Evolutionary conservation across 1,140 invertebrate genomes (phyloP).

Genomic region (Sycophaga agraensis): DNA sequence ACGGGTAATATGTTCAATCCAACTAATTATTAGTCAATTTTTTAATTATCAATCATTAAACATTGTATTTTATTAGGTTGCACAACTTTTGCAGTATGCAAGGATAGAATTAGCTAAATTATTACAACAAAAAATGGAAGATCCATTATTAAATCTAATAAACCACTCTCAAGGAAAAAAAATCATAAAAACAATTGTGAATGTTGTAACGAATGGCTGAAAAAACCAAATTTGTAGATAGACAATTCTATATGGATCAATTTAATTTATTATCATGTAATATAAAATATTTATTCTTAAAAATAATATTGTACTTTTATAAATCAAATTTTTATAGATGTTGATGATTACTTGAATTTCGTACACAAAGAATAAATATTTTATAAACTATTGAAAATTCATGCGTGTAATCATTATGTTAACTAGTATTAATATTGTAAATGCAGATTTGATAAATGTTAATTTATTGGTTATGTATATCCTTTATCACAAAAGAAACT

Average conservation of each 20-base stretch:
- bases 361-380: too few species aligned
- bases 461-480: too few species aligned
- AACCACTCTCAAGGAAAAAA: slow-evolving; percentile 74
- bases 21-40: background rate
- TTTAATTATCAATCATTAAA: background rate
- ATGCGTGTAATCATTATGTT: too few species aligned
- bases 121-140: slow-evolving; percentile 77
- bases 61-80: slow-evolving; percentile 59
- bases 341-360: too few species aligned
- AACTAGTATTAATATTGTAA: too few species aligned
- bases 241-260: too few species aligned
- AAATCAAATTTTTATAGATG: too few species aligned
- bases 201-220: slow-evolving; percentile 63
- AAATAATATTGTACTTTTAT: too few species aligned
- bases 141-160: slow-evolving; percentile 74
- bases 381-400: too few species aligned
- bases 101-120: slow-evolving; percentile 72
- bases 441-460: too few species aligned
- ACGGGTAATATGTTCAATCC: slow-evolving; percentile 58
- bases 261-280: background rate
- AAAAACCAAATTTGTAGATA: background rate
- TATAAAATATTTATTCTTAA: background rate
- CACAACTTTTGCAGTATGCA: slow-evolving; percentile 75
- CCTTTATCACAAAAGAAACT: too few species aligned
- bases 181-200: slow-evolving; percentile 79